Conservation (phyloP, 2,888 invertebrate species). For the Pristionchus japonicus region DNA sequence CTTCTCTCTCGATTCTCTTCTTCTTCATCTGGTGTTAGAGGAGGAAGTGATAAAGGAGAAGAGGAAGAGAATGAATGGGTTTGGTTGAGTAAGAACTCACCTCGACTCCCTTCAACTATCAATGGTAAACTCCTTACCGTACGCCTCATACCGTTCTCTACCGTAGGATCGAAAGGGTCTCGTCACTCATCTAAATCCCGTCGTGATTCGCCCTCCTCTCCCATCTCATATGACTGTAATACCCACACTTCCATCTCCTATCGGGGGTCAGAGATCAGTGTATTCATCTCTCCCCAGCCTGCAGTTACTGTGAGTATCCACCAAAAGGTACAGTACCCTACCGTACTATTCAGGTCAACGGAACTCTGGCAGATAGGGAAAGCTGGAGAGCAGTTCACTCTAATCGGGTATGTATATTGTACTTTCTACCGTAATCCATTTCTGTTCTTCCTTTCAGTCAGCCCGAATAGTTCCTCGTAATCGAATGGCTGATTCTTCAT, state of each 20-base stretch:
- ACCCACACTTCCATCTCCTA: conserved; percentile 66
- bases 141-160: not conserved
- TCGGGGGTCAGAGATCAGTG: conserved; percentile 71
- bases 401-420: not conserved
- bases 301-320: conserved; percentile 51
- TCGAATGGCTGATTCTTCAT: conserved; percentile 42
- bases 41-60: conserved; percentile 43
- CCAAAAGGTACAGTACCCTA: not conserved
- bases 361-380: conserved; percentile 42
- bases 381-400: conserved; percentile 45
- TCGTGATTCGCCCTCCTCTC: conserved; percentile 36
- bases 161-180: not conserved
- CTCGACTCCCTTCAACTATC: not conserved
- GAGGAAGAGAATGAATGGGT: conserved; percentile 72
- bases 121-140: not conserved
- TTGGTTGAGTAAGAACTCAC: conserved; percentile 56
- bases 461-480: conserved; percentile 21
- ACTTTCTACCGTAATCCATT: not conserved
- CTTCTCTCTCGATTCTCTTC: conserved; percentile 68
- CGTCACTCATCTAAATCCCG: conserved; percentile 38
- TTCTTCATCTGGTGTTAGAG: conserved; percentile 52
- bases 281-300: conserved; percentile 69
- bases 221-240: conserved; percentile 55
- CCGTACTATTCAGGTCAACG: conserved; percentile 34
- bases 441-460: not conserved